Base-by-base conservation (phyloP, 2,888 invertebrate genomes). In the Hyposoter didymator region DNA sequence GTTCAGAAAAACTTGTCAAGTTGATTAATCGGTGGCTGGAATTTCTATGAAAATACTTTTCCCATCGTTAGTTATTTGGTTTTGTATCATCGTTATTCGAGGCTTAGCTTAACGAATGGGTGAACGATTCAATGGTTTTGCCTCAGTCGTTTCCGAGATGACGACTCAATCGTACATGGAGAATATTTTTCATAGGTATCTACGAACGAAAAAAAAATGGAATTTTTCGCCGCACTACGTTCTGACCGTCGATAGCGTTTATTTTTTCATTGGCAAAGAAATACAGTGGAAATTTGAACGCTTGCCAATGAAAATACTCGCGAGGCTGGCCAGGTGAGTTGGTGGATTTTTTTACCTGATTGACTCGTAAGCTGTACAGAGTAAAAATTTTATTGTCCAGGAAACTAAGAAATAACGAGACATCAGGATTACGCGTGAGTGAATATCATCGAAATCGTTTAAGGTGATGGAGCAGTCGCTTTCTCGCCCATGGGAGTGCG, bases 31-130 rank as follows among this genome's bases (percentile, higher is more conserved):
- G 47, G 49, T 69, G 32, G 39, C 49, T 74, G 49, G 74, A 74
- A 74, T 45, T 69, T 17, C 39, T 62, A 55, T 55, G 66, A 72
- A 47, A 81, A 39, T 6, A 59, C 55, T 55, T 73, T 69, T 39
- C 8, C 1, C 0, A 8, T 39, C 7, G 45, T 52, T 22, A 5
- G 14, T 28, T 28, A 28, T 32, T 78, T 43, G 8, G 32, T 69
- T 69, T 69, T 22, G 55, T 70, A 28, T n/a, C 14, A 76, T 35
- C 39, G 35, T 55, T 8, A 3, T 22, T 14, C 7, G 19, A 22
- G 43, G 17, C 14, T 28, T 47, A n/a, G 69, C 45, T 22, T 2
- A 19, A 39, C 6, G 22, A 14, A 62, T 28, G 43, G 12, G n/a
- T n/a, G n/a, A 43, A 35, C 39, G 39, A 39, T 1, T 7, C 8